These are phyloP conservation scores for Cyphomyrmex costatus DNA, from an alignment of 1,140 invertebrate genomes.

Conservation along the genomic window DNA sequence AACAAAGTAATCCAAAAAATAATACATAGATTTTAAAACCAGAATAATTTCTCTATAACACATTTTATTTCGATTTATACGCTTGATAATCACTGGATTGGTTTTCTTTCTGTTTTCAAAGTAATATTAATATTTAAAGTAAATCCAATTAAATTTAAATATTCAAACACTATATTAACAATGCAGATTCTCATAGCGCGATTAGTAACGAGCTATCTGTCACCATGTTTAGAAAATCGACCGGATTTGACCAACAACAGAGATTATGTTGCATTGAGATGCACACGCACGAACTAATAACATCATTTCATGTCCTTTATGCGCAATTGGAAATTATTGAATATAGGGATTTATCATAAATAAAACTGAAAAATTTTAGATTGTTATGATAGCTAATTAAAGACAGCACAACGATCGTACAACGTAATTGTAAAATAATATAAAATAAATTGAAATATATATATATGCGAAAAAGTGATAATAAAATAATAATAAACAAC, in stretches of 20 bases:
- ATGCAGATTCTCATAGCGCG: background rate
- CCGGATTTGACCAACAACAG: constrained; percentile 24
- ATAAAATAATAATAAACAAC: constrained; percentile 18
- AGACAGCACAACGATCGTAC: background rate
- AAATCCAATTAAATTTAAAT: background rate
- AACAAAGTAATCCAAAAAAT: background rate
- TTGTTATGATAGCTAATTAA: constrained; percentile 24
- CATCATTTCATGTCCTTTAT: constrained; percentile 18
- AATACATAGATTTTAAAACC: background rate
- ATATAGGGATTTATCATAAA: constrained; percentile 19
- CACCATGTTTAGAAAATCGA: constrained; percentile 51
- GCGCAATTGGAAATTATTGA: background rate
- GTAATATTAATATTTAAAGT: constrained; percentile 3
- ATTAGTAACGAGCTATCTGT: constrained; percentile 20
- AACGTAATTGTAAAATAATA: background rate
- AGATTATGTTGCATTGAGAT: constrained; percentile 35
- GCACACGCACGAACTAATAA: constrained; percentile 16
- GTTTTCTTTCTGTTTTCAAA: background rate
- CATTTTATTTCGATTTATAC: background rate
- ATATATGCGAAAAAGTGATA: constrained; percentile 4
- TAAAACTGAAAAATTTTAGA: background rate
- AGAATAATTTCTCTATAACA: background rate
- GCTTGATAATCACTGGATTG: background rate
- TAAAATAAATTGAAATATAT: constrained; percentile 18
- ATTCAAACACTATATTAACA: constrained; percentile 21